These are phyloP conservation scores for Apamea epomidion DNA, from an alignment of 2,888 invertebrate genomes.

Conservation along the genomic window DNA sequence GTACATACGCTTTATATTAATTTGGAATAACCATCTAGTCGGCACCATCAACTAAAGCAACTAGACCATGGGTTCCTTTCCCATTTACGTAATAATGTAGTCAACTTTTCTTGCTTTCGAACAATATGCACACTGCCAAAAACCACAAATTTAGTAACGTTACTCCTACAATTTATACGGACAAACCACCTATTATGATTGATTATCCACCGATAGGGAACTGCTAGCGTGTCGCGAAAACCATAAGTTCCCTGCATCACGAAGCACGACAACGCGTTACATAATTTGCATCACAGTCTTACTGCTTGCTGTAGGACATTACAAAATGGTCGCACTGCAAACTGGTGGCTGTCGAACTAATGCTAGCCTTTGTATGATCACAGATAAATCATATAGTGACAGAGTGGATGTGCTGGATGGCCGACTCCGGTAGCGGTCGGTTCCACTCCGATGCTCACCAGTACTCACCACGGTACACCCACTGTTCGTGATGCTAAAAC, in stretches of 20 bases:
- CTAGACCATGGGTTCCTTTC: neutral
- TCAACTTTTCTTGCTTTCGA: neutral
- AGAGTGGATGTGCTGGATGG: slow-evolving; percentile 42
- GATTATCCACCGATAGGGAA: neutral
- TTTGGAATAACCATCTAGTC: neutral
- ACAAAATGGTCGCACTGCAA: slow-evolving; percentile 14
- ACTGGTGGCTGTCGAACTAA: neutral
- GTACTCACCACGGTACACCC: slow-evolving; percentile 43
- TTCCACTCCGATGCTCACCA: slow-evolving; percentile 43
- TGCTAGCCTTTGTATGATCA: slow-evolving; percentile 9
- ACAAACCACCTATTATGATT: neutral
- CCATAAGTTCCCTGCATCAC: slow-evolving; percentile 11
- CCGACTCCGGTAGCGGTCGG: slow-evolving; percentile 55
- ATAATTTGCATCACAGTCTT: slow-evolving; percentile 41
- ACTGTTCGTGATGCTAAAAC: slow-evolving; percentile 17
- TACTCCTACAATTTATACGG: neutral
- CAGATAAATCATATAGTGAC: slow-evolving; percentile 53
- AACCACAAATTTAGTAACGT: neutral
- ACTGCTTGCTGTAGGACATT: slow-evolving; percentile 16
- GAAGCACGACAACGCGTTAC: slow-evolving; percentile 43
- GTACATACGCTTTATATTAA: neutral
- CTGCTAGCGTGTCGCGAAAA: slow-evolving; percentile 22
- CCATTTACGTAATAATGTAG: too few species aligned
- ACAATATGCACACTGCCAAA: neutral
- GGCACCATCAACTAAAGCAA: neutral